Percentiles rank a stretch among this genome's conserved stretches.
Evolutionary conservation across 2,888 invertebrate species (phyloP).

Genomic region (Pseudeuparius sepicola): DNA sequence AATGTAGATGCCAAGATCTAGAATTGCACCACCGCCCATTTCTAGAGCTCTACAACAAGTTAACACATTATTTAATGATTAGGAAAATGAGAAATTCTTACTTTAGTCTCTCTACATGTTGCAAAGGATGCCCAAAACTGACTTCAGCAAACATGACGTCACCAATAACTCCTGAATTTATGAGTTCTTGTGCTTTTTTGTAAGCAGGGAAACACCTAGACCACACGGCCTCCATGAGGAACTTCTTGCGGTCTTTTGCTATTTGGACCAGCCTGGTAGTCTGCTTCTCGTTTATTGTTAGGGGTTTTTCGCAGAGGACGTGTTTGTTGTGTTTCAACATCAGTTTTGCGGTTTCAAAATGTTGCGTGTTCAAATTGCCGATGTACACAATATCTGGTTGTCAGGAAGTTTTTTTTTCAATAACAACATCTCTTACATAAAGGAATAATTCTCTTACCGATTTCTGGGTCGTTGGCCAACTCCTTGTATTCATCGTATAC

Average conservation of each 20-base stretch:
- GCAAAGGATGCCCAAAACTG: slow-evolving; percentile 55
- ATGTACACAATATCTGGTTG: slow-evolving; percentile 78
- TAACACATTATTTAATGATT: slow-evolving; percentile 1
- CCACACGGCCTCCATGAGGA: slow-evolving; percentile 87
- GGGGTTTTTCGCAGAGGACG: slow-evolving; percentile 84
- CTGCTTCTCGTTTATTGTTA: slow-evolving; percentile 71
- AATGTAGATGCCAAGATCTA: slow-evolving; percentile 67
- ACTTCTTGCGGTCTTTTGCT: slow-evolving; percentile 61
- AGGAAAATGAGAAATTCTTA: slow-evolving; percentile 4
- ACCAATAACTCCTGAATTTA: slow-evolving; percentile 57
- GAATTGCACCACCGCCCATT: slow-evolving; percentile 62
- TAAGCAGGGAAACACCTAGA: slow-evolving; percentile 76
- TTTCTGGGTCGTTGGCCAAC: slow-evolving; percentile 60
- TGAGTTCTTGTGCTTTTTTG: slow-evolving; percentile 53
- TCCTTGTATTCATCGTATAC: slow-evolving; percentile 68
- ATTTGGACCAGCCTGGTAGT: slow-evolving; percentile 47
- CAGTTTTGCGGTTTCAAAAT: slow-evolving; percentile 56
- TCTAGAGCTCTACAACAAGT: slow-evolving; percentile 34
- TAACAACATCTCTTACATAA: neutral
- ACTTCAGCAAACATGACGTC: slow-evolving; percentile 57
- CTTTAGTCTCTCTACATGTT: slow-evolving; percentile 46
- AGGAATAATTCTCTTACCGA: slow-evolving; percentile 40
- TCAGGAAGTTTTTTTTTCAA: slow-evolving; percentile 1
- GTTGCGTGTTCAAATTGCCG: slow-evolving; percentile 64
- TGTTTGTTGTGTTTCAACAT: slow-evolving; percentile 76